Base-by-base conservation (phyloP, 2,888 invertebrate genomes). In the Oligia strigilis region DNA sequence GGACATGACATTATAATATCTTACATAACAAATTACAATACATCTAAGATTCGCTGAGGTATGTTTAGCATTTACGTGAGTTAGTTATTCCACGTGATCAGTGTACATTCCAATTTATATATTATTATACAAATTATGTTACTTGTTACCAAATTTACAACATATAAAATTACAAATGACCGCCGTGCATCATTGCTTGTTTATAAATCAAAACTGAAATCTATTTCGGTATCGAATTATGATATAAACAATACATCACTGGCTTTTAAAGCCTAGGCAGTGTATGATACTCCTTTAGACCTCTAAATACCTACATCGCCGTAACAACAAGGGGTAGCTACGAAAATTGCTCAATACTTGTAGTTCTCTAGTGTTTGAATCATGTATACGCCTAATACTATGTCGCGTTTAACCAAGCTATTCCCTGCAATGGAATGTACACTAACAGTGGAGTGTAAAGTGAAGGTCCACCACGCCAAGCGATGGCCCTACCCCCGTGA, bases 201-300 rank as follows among this genome's bases (percentile, higher is more conserved):
- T 70, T 69, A 71, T 64, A 64, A 73, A 75, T 5, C 69, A 74
- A 70, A 81, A 67, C 29, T 70, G 75, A 77, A 73, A 60, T 69
- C 75, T 75, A 75, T 43, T 69, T 79, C 49, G 43, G 69, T 75
- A 77, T 84, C 78, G 69, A 82, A 77, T 79, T 74, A 81, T 82
- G 79, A 83, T 77, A 79, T 78, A 81, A 67, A 83, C 77, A 74
- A 77, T 80, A 80, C 90, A 93, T 93, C 92, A 94, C 92, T 91
- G 93, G 93, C 94, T 93, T 92, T 85, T 84, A 83, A 87, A 92
- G 92, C 94, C 93, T 78, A 82, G 93, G 93, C 93, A 94, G 94
- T 93, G 92, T 88, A 81, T 79, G 67, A 66, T 83, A 87, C 90
- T 91, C 89, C 86, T 89, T 89, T 83, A 86, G 89, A 91, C 90